Conservation (phyloP, 92 coral and sea anemone genomes). For the Epizoanthus illoricatus region DNA sequence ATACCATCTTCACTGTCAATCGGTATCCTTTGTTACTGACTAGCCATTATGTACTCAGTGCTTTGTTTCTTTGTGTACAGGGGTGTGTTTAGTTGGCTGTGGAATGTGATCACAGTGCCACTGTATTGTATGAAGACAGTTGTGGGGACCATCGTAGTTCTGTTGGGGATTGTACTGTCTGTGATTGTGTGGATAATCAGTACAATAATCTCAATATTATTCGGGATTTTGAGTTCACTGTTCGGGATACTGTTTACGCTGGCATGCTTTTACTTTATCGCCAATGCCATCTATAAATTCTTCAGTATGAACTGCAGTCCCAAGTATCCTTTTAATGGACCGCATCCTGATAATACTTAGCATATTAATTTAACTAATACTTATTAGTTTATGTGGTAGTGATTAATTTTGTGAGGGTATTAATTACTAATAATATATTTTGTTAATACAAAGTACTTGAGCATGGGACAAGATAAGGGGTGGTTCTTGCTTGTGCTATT, state of each 20-base stretch:
- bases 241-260: constrained; percentile 24
- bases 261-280: constrained; percentile 34
- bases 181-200: constrained; percentile 13
- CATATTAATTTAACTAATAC: too few species aligned
- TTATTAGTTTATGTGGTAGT: too few species aligned
- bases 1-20: constrained; percentile 58
- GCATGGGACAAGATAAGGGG: too few species aligned
- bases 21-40: constrained; percentile 72
- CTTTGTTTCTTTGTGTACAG: constrained; percentile 20
- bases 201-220: constrained; percentile 9
- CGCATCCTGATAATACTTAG: too few species aligned
- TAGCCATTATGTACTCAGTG: not conserved
- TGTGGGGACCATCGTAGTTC: constrained; percentile 29
- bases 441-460: too few species aligned
- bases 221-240: constrained; percentile 21
- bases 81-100: constrained; percentile 27
- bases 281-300: not conserved
- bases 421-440: too few species aligned
- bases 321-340: constrained; percentile 21
- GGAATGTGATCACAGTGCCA: constrained; percentile 28
- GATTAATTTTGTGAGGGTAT: too few species aligned
- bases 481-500: too few species aligned
- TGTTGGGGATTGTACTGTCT: constrained; percentile 27
- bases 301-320: constrained; percentile 4
- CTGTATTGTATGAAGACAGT: constrained; percentile 19